Evolutionary conservation across 2,888 invertebrate species (phyloP), one percentile per base, ranked within the genome.

Genomic region (Drosophila setosimentum): DNA sequence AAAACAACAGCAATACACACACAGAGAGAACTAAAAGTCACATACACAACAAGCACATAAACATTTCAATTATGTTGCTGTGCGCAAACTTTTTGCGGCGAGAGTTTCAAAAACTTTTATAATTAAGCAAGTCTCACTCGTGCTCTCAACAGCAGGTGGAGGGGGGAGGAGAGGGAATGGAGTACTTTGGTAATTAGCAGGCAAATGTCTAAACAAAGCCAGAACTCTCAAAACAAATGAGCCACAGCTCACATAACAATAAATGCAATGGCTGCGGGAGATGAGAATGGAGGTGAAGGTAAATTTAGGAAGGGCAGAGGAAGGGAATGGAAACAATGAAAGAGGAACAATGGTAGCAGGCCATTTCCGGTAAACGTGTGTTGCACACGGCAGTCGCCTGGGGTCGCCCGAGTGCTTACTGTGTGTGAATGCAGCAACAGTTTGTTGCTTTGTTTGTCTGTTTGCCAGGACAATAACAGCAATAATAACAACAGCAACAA

Each of bases 31-130:
- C 16, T 21, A 24, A 45, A 6, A 35, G 7, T 33, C 24, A 7
- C 49, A 48, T 24, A 11, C 48, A 60, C 29, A 62, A 62, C 65
- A 68, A 74, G 59, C 60, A 82, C 78, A 74, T 79, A 74, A 82
- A 82, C 83, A 84, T 83, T 86, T 84, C 82, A 86, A 84, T 86
- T 83, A 83, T 82, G 83, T 84, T 73, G 76, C 80, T 71, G 64
- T 49, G 55, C 51, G 24, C 55, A 73, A 78, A 80, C 65, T 80
- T 80, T 58, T 62, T 71, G 75, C 71, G 65, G 67, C 61, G 16
- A 51, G 51, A 57, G 58, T 63, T 59, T 59, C 67, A 50, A 61
- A 83, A 82, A 74, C 70, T 86, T 83, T 80, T 64, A 78, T 82
- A 83, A 84, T 84, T 86, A 86, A 80, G 78, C 78, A 42, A 6